These are phyloP conservation scores for Pissodes strobi DNA, from an alignment of 1,140 invertebrate species.

Conservation along the genomic window DNA sequence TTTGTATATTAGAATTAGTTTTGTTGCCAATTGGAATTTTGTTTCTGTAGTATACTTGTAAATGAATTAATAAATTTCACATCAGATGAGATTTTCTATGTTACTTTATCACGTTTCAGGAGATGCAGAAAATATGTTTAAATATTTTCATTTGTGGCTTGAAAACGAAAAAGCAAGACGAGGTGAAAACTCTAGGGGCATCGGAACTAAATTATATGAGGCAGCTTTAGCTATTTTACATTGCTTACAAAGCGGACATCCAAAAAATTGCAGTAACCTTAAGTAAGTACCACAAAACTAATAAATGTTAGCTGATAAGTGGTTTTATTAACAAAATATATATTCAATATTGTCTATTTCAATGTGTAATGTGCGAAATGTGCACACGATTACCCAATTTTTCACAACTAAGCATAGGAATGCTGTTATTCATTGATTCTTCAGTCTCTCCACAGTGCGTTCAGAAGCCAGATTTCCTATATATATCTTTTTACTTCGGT, in stretches of 20 bases:
- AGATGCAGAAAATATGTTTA: conserved; percentile 44
- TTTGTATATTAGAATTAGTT: no score
- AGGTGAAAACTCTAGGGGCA: conserved; percentile 40
- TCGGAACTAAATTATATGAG: conserved; percentile 46
- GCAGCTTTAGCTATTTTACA: conserved; percentile 44
- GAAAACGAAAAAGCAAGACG: conserved; percentile 43
- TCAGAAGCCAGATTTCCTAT: neutral
- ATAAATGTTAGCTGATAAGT: no score
- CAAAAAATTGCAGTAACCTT: conserved; percentile 42
- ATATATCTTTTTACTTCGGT: neutral
- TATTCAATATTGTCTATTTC: no score
- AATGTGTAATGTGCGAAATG: no score
- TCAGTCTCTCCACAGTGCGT: no score
- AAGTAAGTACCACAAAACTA: no score
- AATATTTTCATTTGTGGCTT: conserved; percentile 46
- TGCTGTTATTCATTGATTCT: no score
- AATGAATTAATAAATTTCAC: neutral
- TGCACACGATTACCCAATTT: no score
- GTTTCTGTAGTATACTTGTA: neutral
- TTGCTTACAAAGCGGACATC: conserved; percentile 39
- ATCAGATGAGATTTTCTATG: neutral
- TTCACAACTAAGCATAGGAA: no score
- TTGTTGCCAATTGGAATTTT: neutral
- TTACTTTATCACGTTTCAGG: conserved; percentile 33
- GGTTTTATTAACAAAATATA: no score